These are phyloP conservation scores for Cantharis lateralis DNA, from an alignment of 2,888 invertebrate genomes.

Conservation along the genomic window DNA sequence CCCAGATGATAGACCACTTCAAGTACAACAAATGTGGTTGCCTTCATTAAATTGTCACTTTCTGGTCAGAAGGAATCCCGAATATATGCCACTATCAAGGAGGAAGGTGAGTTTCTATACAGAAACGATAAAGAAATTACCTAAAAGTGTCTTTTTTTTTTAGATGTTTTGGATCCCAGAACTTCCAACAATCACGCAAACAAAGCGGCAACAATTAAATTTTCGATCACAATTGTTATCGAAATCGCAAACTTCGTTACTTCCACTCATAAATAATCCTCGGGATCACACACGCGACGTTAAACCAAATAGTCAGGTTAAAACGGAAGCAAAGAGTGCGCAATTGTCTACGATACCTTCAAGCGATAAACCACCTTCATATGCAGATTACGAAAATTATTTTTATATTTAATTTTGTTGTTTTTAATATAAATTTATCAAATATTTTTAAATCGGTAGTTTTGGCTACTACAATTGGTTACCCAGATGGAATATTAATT, in stretches of 20 bases:
- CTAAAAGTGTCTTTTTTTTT: too few species aligned
- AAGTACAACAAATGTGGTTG: slow-evolving; percentile 78
- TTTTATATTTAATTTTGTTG: slow-evolving; percentile 62
- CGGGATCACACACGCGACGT: slow-evolving; percentile 44
- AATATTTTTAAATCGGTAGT: not conserved
- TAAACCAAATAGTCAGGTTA: slow-evolving; percentile 40
- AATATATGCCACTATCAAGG: slow-evolving; percentile 67
- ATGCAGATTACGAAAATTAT: slow-evolving; percentile 69
- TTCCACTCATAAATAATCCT: slow-evolving; percentile 44
- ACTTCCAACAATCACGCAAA: slow-evolving; percentile 55
- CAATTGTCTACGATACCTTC: slow-evolving; percentile 16
- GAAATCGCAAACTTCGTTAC: slow-evolving; percentile 50
- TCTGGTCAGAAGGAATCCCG: slow-evolving; percentile 79
- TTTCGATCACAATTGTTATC: slow-evolving; percentile 49
- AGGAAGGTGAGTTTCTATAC: slow-evolving; percentile 49
- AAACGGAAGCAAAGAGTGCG: slow-evolving; percentile 19
- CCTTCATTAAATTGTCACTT: slow-evolving; percentile 75
- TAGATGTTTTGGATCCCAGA: slow-evolving; percentile 65
- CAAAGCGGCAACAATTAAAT: slow-evolving; percentile 51
- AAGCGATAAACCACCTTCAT: slow-evolving; percentile 52
- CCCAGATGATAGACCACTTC: slow-evolving; percentile 82
- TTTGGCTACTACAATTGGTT: not conserved
- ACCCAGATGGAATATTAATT: slow-evolving; percentile 2
- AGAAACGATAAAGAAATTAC: too few species aligned
- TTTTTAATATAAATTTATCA: not conserved